Evolutionary conservation across 2,797 vertebrate genomes (phyloP), one percentile per base, ranked within the genome.

Genomic region (Cryptoprocta ferox): DNA sequence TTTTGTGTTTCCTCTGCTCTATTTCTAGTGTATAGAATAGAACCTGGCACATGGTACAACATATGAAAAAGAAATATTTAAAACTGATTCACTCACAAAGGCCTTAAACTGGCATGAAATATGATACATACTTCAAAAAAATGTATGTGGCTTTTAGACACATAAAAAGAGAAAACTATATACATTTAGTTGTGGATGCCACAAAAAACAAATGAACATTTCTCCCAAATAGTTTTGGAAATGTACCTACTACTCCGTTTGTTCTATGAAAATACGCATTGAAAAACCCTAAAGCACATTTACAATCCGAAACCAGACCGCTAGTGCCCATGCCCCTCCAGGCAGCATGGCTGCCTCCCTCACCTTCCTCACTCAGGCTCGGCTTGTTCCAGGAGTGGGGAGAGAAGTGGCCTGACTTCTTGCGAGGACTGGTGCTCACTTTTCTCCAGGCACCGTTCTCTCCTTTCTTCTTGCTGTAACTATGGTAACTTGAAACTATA

Each of bases 381-480:
- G 63, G 98, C 80, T 98, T 98, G 94, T 96, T 99, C 99, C 99
- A 99, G 68, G 97, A 97, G 30, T 98, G 97, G 83, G 98, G 94
- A 11, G 98, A 95, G 89, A 98, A 97, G 21, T 98, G 97, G 96
- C 98, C 96, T 61, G 99, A 98, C 95, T 99, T 99, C 98, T 99
- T 99, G 30, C 99, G 98, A 48, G 99, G 99, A 98, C 99, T 99
- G 94, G 99, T 99, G 98, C 99, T 99, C 98, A 99, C 99, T 98
- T 99, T 99, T 97, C 99, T 99, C 99, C 99, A 99, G 94, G 99
- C 99, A 89, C 98, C 93, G 71, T 97, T 97, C 81, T 99, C 99
- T 19, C 99, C 98, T 91, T 99, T 99, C 97, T 99, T 99, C 96
- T 99, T 99, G 28, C 97, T 96, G 26, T 98, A 98, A 82, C 98